Evolutionary conservation across 2,113 vertebrate genomes (phyloP), one percentile per base, ranked within the genome.

Genomic region (Gadus chalcogrammus): DNA sequence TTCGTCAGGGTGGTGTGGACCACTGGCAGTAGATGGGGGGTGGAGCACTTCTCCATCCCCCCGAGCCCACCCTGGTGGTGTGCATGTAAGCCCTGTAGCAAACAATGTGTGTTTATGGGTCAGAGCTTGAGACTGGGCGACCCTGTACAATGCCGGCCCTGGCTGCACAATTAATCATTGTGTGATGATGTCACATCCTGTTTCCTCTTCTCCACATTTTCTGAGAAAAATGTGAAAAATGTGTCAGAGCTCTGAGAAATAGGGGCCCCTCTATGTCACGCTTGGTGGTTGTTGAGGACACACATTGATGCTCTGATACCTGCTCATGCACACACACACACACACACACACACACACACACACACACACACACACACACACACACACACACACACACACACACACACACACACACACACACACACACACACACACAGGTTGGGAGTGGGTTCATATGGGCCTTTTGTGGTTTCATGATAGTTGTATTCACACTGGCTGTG

Each of bases 341-440:
- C 42, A 13, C 12, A 13, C 42, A 48, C 42, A 48, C 42, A 48
- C 12, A 13, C 42, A 48, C 5, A 48, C 8, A 35, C 31, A 35
- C 6, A 35, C 31, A 35, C 31, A 35, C 4, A 35, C 4, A 35
- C 31, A 35, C 31, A 35, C 31, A 35, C 31, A 35, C 9, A 48
- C 12, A 13, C 42, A 48, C 12, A 48, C 42, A 48, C 12, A 48
- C 42, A 13, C 11, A 9, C 42, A 48, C 8, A 9, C 42, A 48
- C 2, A 13, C 42, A 48, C 42, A 48, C 8, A 9, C 42, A 48
- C 6, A 48, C 1, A 9, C 42, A 48, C 8, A 9, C 42, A 48
- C 6, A 48, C 1, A 9, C 8, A 48, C 42, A 15, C 70, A 74
- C 74, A 71, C 74, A 18, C 72, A 71, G 71, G 66, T 74, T 74